Base-by-base conservation (phyloP, 2,888 invertebrate genomes). In the Dryococelus australis region DNA sequence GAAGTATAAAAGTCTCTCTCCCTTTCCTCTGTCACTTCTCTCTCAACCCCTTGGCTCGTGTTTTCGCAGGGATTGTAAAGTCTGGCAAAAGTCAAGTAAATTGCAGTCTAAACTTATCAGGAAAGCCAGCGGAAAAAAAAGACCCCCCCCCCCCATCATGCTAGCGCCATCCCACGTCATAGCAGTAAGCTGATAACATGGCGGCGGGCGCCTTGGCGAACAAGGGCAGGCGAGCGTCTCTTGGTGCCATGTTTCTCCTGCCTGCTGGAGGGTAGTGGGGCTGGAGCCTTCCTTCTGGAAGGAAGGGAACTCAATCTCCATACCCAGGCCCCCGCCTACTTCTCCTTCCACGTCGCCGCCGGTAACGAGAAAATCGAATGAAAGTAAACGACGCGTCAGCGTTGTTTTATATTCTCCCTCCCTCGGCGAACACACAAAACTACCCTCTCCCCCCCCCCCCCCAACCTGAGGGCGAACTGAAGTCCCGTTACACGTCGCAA, bases 51-150 rank as follows among this genome's bases (percentile, higher is more conserved):
- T 24, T 28, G 86, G n/a, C 79, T 79, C 87, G 47, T 43, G 85
- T 43, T 65, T 85, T 51, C 27, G 65, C 53, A 35, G 87, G 83
- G 86, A 81, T 86, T 86, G 81, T 51, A 47, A 43, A 65, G 85
- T 53, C 27, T 86, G 86, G 87, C 84, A 87, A 47, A 43, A 65
- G 85, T 53, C 43, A 87, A 87, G 87, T 86, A 88, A 88, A 88
- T 87, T 87, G 86, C 87, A 87, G 88, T 87, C 88, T 85, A 86
- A 88, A 81, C 85, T 88, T 88, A 83, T 87, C 86, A 88, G 84
- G 85, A 86, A 47, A 88, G 83, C 26, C 84, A 84, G 83, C 84
- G 4, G 51, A 65, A 53, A 86, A 86, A 86, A 28, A 27, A 51
- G 65, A 65, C 10, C 65, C 65, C 12, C 16, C 20, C 16, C 65